Evolutionary conservation across 1,140 invertebrate species (phyloP).

Genomic region (Atta colombica): DNA sequence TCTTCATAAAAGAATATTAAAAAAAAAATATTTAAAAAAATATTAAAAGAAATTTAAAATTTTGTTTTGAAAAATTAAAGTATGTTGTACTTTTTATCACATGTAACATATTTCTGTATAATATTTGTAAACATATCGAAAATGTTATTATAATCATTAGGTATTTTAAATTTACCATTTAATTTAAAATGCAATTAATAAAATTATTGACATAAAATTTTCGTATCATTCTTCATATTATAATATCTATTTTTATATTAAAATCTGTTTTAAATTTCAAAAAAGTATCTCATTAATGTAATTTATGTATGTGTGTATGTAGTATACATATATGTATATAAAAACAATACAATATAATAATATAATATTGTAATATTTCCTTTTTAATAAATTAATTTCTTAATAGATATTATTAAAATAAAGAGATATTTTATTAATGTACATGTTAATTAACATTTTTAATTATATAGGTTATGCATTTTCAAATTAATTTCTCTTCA

Average conservation of each 20-base stretch:
- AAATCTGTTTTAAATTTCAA: slow-evolving; percentile 22
- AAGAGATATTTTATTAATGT: slow-evolving; percentile 11
- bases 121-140: neutral
- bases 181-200: neutral
- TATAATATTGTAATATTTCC: neutral
- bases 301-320: neutral
- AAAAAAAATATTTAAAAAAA: neutral
- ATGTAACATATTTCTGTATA: neutral
- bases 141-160: neutral
- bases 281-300: slow-evolving; percentile 7
- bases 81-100: neutral
- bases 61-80: neutral
- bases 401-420: neutral
- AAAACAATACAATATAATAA: neutral
- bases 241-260: neutral
- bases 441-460: slow-evolving; percentile 5
- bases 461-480: neutral
- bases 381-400: slow-evolving; percentile 28
- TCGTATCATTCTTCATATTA: neutral
- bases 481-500: neutral
- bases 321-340: neutral
- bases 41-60: neutral
- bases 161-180: neutral
- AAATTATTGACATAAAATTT: neutral
- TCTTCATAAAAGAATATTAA: neutral